Evolutionary conservation across 1,140 invertebrate genomes (phyloP), one percentile per base, ranked within the genome.

Genomic region (Venturia canescens): DNA sequence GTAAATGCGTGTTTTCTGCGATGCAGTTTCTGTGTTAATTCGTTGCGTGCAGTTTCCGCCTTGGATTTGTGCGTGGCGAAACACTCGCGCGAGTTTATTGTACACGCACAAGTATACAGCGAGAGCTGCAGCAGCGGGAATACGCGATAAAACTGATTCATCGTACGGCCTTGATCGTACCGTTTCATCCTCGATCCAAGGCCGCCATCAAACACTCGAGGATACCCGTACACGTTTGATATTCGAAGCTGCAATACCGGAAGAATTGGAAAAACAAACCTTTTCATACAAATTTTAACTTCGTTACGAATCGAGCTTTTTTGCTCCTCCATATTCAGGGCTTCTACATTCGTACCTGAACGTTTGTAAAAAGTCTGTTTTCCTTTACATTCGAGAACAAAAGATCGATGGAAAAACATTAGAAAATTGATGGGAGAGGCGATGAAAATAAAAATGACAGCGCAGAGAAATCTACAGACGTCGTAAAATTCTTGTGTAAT

Each of bases 61-160:
- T 66, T 13, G 1, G 7, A 23, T 66, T 66, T 27, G 1, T 66
- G 27, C 21, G 23, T 15, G 3, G 23, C 13, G 60, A 27, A 66
- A 66, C 11, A 66, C n/a, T n/a, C 60, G 21, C 60, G 23, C 60
- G 60, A 66, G 21, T 57, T 3, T 57, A 23, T 23, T 57, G 53
- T 57, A 23, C 18, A n/a, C 4, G 53, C 21, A 15, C 27, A 66
- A 27, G 60, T 66, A 27, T 27, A n/a, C n/a, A 57, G 53, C 21
- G 21, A 57, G 53, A 48, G 44, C 16, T 48, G 44, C 7, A 13
- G 23, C 21, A 23, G 60, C 60, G 60, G 23, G 60, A 66, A 66
- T 66, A 66, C 60, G 60, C 27, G 60, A 66, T n/a, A n/a, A 66
- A 66, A 66, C 60, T 66, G 60, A 66, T 66, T 66, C 60, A 66